These are phyloP conservation scores for Gopherus evgoodei DNA, from an alignment of 2,113 vertebrate genomes.

Conservation along the genomic window DNA sequence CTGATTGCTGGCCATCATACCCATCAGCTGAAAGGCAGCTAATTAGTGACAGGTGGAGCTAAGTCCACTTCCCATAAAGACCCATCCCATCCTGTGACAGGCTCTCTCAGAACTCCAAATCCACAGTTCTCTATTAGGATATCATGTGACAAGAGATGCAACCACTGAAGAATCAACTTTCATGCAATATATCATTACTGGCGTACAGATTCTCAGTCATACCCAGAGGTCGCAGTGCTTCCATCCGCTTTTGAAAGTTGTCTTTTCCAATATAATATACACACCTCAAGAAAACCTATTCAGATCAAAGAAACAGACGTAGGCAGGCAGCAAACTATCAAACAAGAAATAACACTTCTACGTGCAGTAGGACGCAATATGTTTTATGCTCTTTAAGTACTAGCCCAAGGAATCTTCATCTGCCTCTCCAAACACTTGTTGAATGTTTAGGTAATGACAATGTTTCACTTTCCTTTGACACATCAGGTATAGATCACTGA, in stretches of 20 bases:
- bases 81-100: accelerated
- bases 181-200: neutral
- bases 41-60: accelerated
- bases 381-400: slow-evolving; percentile 13
- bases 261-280: neutral
- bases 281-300: neutral
- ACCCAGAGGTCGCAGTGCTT: neutral
- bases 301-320: neutral
- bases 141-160: slow-evolving; percentile 46
- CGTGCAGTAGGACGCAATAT: slow-evolving; percentile 27
- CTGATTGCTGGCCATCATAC: neutral
- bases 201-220: neutral
- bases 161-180: neutral
- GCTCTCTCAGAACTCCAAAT: neutral
- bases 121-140: neutral
- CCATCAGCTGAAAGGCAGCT: neutral
- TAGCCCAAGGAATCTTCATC: slow-evolving; percentile 56
- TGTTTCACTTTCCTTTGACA: slow-evolving; percentile 38
- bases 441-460: slow-evolving; percentile 33
- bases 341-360: slow-evolving; percentile 3
- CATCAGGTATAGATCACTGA: slow-evolving; percentile 55
- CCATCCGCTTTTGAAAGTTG: neutral
- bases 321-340: slow-evolving; percentile 15
- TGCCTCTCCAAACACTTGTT: slow-evolving; percentile 64
- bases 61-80: neutral